phyloP scores from a whole-genome alignment of 2,113 vertebrate genomes.

The Pyxicephalus adspersus region DNA sequence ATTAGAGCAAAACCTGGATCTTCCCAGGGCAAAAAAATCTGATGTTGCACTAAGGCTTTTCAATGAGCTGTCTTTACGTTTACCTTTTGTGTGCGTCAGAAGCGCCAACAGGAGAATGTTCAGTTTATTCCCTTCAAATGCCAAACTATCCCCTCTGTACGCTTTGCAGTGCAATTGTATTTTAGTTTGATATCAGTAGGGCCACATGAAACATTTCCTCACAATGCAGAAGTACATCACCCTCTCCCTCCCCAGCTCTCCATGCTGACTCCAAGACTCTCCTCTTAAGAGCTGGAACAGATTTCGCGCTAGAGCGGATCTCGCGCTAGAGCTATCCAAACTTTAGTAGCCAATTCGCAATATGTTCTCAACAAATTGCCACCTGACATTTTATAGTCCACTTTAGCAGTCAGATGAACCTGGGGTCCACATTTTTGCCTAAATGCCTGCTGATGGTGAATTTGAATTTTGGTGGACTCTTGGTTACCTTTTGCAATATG shows the following conservation, averaged over 20 bases:
- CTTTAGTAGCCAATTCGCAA: background rate
- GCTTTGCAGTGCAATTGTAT: constrained; percentile 60
- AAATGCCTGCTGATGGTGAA: too few species aligned
- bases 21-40: constrained; percentile 90
- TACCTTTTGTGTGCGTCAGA: constrained; percentile 76
- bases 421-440: too few species aligned
- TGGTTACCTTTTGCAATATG: too few species aligned
- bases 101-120: constrained; percentile 63
- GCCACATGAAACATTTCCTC: constrained; percentile 81
- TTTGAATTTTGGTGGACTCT: too few species aligned
- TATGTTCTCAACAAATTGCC: background rate
- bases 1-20: constrained; percentile 91
- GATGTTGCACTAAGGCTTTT: constrained; percentile 79
- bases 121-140: constrained; percentile 71
- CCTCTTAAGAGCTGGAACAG: background rate
- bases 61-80: constrained; percentile 75
- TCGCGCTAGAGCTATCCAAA: background rate
- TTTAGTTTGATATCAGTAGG: constrained; percentile 72
- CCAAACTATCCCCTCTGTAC: constrained; percentile 57
- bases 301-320: too few species aligned
- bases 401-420: too few species aligned
- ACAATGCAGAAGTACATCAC: constrained; percentile 82
- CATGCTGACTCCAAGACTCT: constrained; percentile 44
- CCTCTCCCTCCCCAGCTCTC: constrained; percentile 72
- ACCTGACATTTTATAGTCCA: too few species aligned